Conservation (phyloP, 2,888 invertebrate genomes). For the Cabera pusaria region DNA sequence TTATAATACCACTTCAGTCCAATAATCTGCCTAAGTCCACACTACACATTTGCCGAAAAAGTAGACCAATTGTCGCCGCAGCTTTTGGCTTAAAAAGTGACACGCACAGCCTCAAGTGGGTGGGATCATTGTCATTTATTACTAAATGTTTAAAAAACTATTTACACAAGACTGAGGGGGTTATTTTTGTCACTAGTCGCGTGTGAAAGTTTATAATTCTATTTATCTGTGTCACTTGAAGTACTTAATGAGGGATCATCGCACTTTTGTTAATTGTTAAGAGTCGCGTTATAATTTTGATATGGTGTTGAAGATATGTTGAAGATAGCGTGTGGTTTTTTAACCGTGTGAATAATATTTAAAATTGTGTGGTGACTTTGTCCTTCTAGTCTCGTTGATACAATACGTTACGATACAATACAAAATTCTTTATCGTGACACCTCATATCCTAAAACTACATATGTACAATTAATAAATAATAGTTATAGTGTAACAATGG, state of each 20-base stretch:
- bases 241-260: slow-evolving; percentile 6
- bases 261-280: slow-evolving; percentile 7
- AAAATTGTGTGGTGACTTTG: too few relatives aligned
- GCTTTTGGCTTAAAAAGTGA: slow-evolving; percentile 48
- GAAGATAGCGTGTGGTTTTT: too few relatives aligned
- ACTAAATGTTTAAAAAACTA: slow-evolving; percentile 52
- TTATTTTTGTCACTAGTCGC: slow-evolving; percentile 33
- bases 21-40: slow-evolving; percentile 48
- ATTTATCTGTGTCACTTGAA: slow-evolving; percentile 16
- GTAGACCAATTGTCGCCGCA: slow-evolving; percentile 22
- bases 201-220: slow-evolving; percentile 36
- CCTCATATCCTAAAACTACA: too few relatives aligned
- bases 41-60: slow-evolving; percentile 38
- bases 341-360: too few relatives aligned
- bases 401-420: too few relatives aligned
- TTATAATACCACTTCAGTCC: too few relatives aligned
- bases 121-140: slow-evolving; percentile 60
- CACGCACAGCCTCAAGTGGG: slow-evolving; percentile 68
- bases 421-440: too few relatives aligned
- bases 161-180: slow-evolving; percentile 38
- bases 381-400: too few relatives aligned
- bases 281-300: slow-evolving; percentile 4
- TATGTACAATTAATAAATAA: too few relatives aligned
- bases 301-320: not conserved
- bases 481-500: too few relatives aligned